These are phyloP conservation scores for Caerostris extrusa DNA, from an alignment of 1,140 invertebrate genomes.

Conservation along the genomic window DNA sequence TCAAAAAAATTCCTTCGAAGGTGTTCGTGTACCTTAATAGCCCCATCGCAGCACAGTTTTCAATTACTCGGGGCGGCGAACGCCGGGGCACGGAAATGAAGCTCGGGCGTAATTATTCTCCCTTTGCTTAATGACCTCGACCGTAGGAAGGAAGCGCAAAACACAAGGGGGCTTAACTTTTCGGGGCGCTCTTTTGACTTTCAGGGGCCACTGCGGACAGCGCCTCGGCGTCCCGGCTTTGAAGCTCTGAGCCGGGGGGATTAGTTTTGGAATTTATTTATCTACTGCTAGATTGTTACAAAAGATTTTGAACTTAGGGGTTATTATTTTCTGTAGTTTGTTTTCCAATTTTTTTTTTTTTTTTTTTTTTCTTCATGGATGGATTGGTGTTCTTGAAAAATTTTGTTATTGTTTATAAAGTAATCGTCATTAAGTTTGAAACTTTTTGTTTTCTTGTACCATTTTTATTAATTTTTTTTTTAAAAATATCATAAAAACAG, in stretches of 20 bases:
- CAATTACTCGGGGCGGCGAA: constrained; percentile 47
- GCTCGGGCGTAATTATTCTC: constrained; percentile 28
- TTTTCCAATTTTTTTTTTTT: no score
- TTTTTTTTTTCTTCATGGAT: no score
- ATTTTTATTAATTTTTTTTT: no score
- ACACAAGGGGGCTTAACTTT: constrained; percentile 53
- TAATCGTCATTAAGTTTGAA: no score
- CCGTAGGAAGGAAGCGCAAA: constrained; percentile 30
- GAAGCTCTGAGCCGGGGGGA: neutral
- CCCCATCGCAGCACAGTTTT: constrained; percentile 25
- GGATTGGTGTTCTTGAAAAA: no score
- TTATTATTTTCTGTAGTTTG: no score
- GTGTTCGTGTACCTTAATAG: constrained; percentile 1
- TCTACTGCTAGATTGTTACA: neutral
- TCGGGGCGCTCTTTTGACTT: constrained; percentile 32
- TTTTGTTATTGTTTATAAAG: no score
- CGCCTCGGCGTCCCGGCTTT: constrained; percentile 21
- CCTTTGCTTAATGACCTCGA: constrained; percentile 51
- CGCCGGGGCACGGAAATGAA: constrained; percentile 46
- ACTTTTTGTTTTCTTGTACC: no score
- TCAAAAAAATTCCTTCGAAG: no score
- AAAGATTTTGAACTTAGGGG: no score
- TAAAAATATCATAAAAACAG: no score
- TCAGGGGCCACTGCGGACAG: constrained; percentile 3
- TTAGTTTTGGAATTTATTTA: constrained; percentile 16